phyloP scores from a whole-genome alignment of 2,888 invertebrate species.

The Hanleya hanleyi region DNA sequence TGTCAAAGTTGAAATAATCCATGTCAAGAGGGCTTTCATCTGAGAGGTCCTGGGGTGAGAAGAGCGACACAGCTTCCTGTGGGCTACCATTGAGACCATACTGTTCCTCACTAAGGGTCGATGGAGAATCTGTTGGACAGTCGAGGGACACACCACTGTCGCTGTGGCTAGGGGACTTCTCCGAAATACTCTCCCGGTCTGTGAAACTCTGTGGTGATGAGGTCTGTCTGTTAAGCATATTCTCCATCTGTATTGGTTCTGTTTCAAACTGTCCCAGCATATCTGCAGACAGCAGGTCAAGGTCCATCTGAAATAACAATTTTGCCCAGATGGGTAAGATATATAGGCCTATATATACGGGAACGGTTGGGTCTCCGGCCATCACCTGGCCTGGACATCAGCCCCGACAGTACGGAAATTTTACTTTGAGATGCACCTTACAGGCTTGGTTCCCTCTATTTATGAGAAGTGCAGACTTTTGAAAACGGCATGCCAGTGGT shows the following conservation, averaged over 20 bases:
- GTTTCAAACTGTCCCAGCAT: conserved; percentile 22
- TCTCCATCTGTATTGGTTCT: no score
- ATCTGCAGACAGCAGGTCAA: conserved; percentile 35
- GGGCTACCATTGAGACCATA: conserved; percentile 23
- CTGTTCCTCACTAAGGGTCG: conserved; percentile 29
- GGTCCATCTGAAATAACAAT: conserved; percentile 10
- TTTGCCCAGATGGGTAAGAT: no score
- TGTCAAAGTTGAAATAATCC: conserved; percentile 51
- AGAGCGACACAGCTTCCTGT: conserved; percentile 25
- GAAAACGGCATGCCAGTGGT: no score
- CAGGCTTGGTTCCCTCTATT: no score
- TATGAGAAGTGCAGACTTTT: no score
- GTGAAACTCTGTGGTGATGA: conserved; percentile 31
- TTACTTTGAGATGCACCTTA: no score
- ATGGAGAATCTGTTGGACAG: conserved; percentile 48
- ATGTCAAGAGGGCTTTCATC: conserved; percentile 38
- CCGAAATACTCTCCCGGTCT: conserved; percentile 60
- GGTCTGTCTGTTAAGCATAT: neutral
- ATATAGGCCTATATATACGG: no score
- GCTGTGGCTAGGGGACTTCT: conserved; percentile 56
- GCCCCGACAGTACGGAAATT: no score
- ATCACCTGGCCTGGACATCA: no score
- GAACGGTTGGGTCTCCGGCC: no score
- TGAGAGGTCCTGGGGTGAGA: conserved; percentile 22
- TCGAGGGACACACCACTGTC: conserved; percentile 63